Conservation (phyloP, 2,888 invertebrate species). For the Linnaemya vulpina region DNA sequence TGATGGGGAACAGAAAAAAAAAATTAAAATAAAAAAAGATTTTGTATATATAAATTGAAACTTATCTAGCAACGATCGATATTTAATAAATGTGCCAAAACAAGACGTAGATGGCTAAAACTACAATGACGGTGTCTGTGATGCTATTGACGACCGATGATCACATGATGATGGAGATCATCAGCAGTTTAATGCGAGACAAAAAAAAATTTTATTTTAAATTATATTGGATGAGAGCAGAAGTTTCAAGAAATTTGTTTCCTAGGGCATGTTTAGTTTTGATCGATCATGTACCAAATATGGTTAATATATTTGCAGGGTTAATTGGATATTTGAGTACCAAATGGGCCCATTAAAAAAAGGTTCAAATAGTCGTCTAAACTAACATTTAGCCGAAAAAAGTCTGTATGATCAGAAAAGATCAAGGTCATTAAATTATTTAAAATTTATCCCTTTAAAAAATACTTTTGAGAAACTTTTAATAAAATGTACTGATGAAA, state of each 20-base stretch:
- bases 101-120: constrained; percentile 69
- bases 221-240: constrained; percentile 25
- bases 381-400: no score
- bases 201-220: not conserved
- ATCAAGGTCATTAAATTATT: no score
- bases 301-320: no score
- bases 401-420: no score
- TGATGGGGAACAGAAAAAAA: constrained; percentile 26
- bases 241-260: not conserved
- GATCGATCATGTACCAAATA: not conserved
- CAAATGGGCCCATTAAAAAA: no score
- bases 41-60: constrained; percentile 35
- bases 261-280: not conserved
- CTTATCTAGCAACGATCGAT: constrained; percentile 65
- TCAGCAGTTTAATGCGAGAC: constrained; percentile 35
- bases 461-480: no score
- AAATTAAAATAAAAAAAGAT: no score
- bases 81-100: constrained; percentile 73
- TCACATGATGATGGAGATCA: constrained; percentile 59
- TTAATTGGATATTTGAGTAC: no score
- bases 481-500: no score
- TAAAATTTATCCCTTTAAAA: no score
- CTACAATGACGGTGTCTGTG: constrained; percentile 66
- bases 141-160: constrained; percentile 56
- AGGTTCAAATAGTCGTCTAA: no score